Evolutionary conservation across 2,888 invertebrate species (phyloP), one percentile per base, ranked within the genome.

Genomic region (Drosophila pseudotakahashii): DNA sequence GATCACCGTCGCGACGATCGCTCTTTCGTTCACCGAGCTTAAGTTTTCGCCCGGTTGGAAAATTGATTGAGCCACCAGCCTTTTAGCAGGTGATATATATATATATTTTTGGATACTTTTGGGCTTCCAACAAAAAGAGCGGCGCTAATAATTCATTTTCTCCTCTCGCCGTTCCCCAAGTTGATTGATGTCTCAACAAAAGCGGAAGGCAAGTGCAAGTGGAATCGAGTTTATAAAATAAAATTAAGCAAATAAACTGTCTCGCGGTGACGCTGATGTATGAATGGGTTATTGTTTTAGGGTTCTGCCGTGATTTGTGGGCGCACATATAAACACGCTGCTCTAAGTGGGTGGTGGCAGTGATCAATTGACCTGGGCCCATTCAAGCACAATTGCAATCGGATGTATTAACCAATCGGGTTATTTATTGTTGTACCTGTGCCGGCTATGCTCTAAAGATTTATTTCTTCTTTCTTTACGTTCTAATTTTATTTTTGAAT

Each of bases 231-330:
- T 60, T 47, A 34, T 16, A 48, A 48, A 86, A 78, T 66, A 48
- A 48, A 86, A 78, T 69, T 87, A 84, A 87, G 76, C 87, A 81
- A 81, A 81, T 84, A 81, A 87, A 87, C 68, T 78, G 80, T 81
- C 80, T 67, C 69, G 54, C 55, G 52, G 47, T 84, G 80, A 84
- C 80, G 78, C 81, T 74, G 80, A 81, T 81, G 67, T 73, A 78
- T 81, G 87, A 77, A 75, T 62, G 60, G 60, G 48, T 39, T 63
- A 72, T 71, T 71, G 72, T 73, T 52, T 45, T 62, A 51, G 30
- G 63, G 39, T 62, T 55, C 51, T 23, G 32, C 41, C 54, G 48
- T 44, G 36, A 68, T 55, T 44, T 68, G 67, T 48, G 66, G 67
- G 41, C 26, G 30, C 23, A 11, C 11, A 34, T 23, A 51, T 47